These are phyloP conservation scores for Uropsilus gracilis DNA, from an alignment of 2,113 vertebrate species.

Conservation along the genomic window DNA sequence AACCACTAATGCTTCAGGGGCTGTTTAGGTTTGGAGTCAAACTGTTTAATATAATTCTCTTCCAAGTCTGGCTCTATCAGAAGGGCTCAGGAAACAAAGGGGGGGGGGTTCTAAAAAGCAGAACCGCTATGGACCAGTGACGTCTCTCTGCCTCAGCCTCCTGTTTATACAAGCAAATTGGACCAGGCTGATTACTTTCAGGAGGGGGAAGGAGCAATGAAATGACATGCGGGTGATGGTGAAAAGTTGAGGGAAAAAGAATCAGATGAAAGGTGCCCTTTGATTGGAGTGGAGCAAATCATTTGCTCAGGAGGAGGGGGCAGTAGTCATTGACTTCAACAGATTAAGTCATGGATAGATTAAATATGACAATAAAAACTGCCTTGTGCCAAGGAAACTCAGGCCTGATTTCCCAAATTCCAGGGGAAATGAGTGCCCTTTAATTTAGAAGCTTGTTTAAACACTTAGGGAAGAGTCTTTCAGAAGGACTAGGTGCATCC, in stretches of 20 bases:
- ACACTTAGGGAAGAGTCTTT: background rate
- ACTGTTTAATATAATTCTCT: conserved; percentile 81
- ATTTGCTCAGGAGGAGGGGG: background rate
- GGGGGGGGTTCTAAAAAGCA: conserved; percentile 70
- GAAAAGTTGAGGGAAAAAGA: conserved; percentile 40
- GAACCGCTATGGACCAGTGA: conserved; percentile 49
- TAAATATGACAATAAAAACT: background rate
- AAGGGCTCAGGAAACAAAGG: conserved; percentile 74
- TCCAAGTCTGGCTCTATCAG: conserved; percentile 72
- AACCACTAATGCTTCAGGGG: conserved; percentile 78
- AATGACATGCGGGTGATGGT: conserved; percentile 29
- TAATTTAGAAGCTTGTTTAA: conserved; percentile 11
- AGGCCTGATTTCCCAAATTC: background rate
- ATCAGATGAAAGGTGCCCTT: conserved; percentile 58
- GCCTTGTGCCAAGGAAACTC: background rate
- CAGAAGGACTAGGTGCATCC: background rate
- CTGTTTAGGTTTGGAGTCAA: conserved; percentile 82
- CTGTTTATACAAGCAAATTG: conserved; percentile 81
- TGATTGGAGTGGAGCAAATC: background rate
- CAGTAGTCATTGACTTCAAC: background rate
- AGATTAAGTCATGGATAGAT: conserved; percentile 42
- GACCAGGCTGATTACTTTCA: conserved; percentile 69
- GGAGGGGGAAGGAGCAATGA: background rate
- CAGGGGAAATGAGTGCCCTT: background rate
- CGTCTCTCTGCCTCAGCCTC: conserved; percentile 50